phyloP scores from a whole-genome alignment of 2,113 vertebrate species.

The Actenoides hombroni region DNA sequence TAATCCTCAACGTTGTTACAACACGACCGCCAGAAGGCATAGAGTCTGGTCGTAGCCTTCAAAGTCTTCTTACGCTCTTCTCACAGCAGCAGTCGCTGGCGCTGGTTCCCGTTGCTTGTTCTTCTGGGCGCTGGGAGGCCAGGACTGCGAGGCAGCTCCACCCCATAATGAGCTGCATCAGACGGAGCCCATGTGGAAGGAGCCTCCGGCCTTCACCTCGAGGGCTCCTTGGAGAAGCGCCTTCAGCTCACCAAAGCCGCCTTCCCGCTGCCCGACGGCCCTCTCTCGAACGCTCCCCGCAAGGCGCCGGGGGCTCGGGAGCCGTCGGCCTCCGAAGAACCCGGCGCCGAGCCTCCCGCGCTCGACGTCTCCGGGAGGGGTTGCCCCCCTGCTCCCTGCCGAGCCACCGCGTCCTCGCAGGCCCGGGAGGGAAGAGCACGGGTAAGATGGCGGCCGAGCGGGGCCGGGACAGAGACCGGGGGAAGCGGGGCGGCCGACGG shows the following conservation, averaged over 20 bases:
- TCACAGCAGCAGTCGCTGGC: slow-evolving; percentile 53
- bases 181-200: slow-evolving; percentile 74
- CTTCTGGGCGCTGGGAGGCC: slow-evolving; percentile 72
- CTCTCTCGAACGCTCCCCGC: background rate
- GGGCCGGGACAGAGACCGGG: background rate
- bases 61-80: slow-evolving; percentile 48
- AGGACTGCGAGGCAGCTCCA: slow-evolving; percentile 43
- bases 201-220: slow-evolving; percentile 33
- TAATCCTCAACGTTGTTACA: too few relatives aligned
- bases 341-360: background rate
- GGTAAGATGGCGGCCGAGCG: background rate
- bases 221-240: slow-evolving; percentile 69
- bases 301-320: background rate
- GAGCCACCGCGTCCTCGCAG: background rate
- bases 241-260: slow-evolving; percentile 28
- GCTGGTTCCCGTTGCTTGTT: slow-evolving; percentile 67
- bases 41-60: slow-evolving; percentile 74
- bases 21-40: background rate
- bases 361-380: background rate
- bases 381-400: slow-evolving; percentile 58
- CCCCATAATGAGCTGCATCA: slow-evolving; percentile 73
- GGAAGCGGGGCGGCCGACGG: background rate
- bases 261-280: slow-evolving; percentile 26
- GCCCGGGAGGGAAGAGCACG: background rate
- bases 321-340: slow-evolving; percentile 35